Percentiles rank a stretch among this genome's conserved stretches.
Evolutionary conservation across 2,113 vertebrate genomes (phyloP).

Genomic region (Entelurus aequoreus): DNA sequence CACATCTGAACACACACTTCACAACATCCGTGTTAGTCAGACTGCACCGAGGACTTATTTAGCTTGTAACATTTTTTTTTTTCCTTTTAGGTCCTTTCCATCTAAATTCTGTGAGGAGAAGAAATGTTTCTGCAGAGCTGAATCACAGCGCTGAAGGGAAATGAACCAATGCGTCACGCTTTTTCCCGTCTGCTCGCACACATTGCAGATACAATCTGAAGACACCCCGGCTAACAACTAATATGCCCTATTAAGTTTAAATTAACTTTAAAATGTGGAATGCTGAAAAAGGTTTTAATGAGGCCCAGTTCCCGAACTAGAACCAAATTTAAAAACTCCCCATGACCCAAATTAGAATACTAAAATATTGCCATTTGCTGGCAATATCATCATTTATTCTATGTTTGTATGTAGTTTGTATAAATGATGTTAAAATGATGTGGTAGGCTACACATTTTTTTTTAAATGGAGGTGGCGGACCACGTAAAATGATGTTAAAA

Average conservation of each 20-base stretch:
- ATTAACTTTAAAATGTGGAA: not conserved
- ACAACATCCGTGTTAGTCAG: slow-evolving; percentile 16
- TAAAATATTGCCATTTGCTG: too few species aligned
- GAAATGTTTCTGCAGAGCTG: slow-evolving; percentile 2
- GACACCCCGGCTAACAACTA: not conserved
- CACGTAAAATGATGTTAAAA: too few species aligned
- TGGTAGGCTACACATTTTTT: too few species aligned
- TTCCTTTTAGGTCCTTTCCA: not conserved
- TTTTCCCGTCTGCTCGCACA: slow-evolving; percentile 5
- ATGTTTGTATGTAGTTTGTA: too few species aligned
- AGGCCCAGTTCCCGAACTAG: too few species aligned
- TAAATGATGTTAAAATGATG: too few species aligned
- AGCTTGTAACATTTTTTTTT: not conserved
- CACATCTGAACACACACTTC: not conserved
- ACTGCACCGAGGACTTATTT: slow-evolving; percentile 3
- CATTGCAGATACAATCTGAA: slow-evolving; percentile 18
- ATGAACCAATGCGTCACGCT: slow-evolving; percentile 5
- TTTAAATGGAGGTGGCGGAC: too few species aligned
- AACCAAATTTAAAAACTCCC: too few species aligned
- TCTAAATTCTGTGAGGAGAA: not conserved
- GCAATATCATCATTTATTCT: too few species aligned
- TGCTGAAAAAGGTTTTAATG: not conserved
- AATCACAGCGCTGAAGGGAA: slow-evolving; percentile 42
- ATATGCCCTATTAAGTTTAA: not conserved
- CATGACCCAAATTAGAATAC: too few species aligned